Conservation (phyloP, 2,888 invertebrate species). For the Seira sanloemensis region DNA sequence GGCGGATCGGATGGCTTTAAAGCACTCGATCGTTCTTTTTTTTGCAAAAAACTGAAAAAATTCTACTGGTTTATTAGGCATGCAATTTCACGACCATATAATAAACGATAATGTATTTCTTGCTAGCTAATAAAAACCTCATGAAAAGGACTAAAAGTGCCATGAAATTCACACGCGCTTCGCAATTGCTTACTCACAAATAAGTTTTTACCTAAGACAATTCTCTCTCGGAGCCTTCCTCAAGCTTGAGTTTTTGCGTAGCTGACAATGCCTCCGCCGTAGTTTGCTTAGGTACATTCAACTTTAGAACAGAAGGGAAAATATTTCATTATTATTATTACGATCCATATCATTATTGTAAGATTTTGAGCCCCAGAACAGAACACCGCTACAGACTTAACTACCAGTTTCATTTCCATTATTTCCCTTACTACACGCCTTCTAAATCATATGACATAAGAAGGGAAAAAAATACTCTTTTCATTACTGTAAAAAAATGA, state of each 20-base stretch:
- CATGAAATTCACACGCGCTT: constrained; percentile 57
- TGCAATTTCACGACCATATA: not conserved
- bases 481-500: constrained; percentile 4
- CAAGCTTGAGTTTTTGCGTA: too few relatives aligned
- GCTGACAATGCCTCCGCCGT: too few relatives aligned
- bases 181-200: constrained; percentile 12
- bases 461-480: not conserved
- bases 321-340: not conserved
- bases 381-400: not conserved
- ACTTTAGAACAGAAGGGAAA: not conserved
- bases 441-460: constrained; percentile 4
- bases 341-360: constrained; percentile 1
- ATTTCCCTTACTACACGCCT: not conserved
- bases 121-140: constrained; percentile 30
- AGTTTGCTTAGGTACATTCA: not conserved
- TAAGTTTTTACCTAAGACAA: not conserved
- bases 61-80: constrained; percentile 4
- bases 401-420: not conserved
- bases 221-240: too few relatives aligned
- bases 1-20: too few relatives aligned
- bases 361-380: not conserved
- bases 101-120: constrained; percentile 15
- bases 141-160: constrained; percentile 43
- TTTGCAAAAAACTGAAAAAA: not conserved
- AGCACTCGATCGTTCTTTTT: not conserved